phyloP scores from a whole-genome alignment of 2,797 vertebrate genomes.

The Onychomys leucogaster region DNA sequence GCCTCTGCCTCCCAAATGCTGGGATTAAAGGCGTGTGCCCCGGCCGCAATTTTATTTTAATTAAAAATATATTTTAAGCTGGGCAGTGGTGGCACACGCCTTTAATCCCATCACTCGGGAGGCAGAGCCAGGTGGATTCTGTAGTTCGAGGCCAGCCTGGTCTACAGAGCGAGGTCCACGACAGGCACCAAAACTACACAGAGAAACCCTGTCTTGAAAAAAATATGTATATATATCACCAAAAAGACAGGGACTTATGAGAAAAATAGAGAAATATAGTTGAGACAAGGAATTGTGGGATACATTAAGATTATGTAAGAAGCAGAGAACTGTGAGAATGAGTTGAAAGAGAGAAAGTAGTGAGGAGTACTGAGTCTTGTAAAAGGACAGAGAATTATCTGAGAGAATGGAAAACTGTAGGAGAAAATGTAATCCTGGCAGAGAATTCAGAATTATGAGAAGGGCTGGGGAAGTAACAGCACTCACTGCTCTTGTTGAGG shows the following conservation, averaged over 20 bases:
- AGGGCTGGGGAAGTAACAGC: not conserved
- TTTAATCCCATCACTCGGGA: too few species aligned
- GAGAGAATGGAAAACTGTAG: not conserved
- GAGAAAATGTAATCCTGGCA: not conserved
- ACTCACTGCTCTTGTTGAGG: not conserved
- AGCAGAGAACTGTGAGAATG: not conserved
- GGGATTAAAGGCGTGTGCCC: too few species aligned
- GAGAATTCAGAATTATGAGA: not conserved
- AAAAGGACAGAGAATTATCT: not conserved
- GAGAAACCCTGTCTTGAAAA: not conserved
- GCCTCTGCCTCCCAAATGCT: too few species aligned
- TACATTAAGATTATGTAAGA: not conserved
- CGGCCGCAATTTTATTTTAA: not conserved
- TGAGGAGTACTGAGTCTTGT: not conserved
- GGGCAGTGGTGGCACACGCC: too few species aligned
- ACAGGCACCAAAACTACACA: too few species aligned
- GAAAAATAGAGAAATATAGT: not conserved
- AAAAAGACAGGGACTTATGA: not conserved
- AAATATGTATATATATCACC: not conserved
- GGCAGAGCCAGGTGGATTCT: too few species aligned
- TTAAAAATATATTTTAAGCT: not conserved
- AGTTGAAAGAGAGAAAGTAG: not conserved
- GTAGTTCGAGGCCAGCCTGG: too few species aligned
- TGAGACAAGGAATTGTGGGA: not conserved
- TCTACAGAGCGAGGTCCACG: too few species aligned